Percentiles rank a stretch among this genome's conserved stretches.
These are phyloP conservation scores for Pelobates cultripes DNA, from an alignment of 2,797 vertebrate genomes.

Conservation along the genomic window DNA sequence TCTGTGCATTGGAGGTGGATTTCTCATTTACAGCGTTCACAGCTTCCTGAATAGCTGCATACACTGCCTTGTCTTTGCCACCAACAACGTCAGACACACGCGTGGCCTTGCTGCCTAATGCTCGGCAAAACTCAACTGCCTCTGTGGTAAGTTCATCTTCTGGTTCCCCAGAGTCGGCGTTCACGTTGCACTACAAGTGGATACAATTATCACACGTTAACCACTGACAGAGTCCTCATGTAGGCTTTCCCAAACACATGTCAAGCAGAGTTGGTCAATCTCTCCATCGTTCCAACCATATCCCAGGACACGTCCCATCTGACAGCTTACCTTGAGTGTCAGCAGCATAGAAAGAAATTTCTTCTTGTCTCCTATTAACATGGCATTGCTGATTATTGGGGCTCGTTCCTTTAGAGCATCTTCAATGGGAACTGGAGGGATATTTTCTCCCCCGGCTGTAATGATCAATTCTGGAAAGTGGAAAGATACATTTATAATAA, in stretches of 20 bases:
- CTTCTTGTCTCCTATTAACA: constrained; percentile 90
- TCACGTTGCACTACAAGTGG: constrained; percentile 73
- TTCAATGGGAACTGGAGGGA: constrained; percentile 86
- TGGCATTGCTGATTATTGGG: constrained; percentile 88
- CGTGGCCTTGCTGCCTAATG: constrained; percentile 79
- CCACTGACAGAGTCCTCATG: background rate
- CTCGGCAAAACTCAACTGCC: constrained; percentile 74
- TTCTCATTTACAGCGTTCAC: constrained; percentile 79
- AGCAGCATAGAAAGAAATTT: constrained; percentile 90
- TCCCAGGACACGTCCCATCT: background rate
- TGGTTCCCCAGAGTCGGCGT: constrained; percentile 72
- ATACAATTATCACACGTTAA: background rate
- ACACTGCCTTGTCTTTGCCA: constrained; percentile 72
- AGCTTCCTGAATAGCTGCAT: constrained; percentile 82
- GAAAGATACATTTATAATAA: background rate
- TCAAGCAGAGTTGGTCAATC: no score
- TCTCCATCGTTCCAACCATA: no score
- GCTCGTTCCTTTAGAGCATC: constrained; percentile 82
- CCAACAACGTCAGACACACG: constrained; percentile 78
- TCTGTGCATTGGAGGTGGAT: constrained; percentile 83
- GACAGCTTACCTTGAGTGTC: constrained; percentile 83
- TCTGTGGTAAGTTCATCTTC: constrained; percentile 80
- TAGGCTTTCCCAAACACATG: no score
- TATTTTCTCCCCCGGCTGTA: constrained; percentile 89
- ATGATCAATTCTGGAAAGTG: constrained; percentile 86